These are phyloP conservation scores for Heliconius sara DNA, from an alignment of 2,888 invertebrate species.

Conservation along the genomic window DNA sequence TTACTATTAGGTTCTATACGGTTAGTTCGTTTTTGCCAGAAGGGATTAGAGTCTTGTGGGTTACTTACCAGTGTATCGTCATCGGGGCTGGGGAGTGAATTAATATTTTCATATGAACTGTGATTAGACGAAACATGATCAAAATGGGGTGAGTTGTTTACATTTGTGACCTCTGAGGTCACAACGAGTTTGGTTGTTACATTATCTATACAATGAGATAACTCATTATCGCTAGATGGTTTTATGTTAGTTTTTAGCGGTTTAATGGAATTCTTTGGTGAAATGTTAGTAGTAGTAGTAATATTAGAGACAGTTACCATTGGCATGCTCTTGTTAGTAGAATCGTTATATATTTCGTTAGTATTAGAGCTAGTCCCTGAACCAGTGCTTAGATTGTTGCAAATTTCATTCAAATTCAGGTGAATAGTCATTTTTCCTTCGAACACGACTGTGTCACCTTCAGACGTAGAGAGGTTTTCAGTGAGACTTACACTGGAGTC, in stretches of 20 bases:
- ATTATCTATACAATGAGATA: constrained; percentile 58
- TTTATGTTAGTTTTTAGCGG: constrained; percentile 68
- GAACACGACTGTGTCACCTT: constrained; percentile 81
- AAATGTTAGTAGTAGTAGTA: constrained; percentile 82
- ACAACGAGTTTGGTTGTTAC: constrained; percentile 25
- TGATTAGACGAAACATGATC: constrained; percentile 52
- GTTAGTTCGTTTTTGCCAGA: constrained; percentile 77
- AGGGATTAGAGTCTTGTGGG: constrained; percentile 77
- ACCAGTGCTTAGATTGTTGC: constrained; percentile 78
- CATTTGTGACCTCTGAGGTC: constrained; percentile 38
- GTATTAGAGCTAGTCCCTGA: constrained; percentile 69
- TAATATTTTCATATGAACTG: constrained; percentile 58
- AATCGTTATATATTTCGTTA: constrained; percentile 65
- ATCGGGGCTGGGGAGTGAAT: constrained; percentile 60
- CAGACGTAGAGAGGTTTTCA: constrained; percentile 77
- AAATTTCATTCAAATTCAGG: constrained; percentile 80
- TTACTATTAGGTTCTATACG: constrained; percentile 77
- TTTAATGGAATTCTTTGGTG: constrained; percentile 81
- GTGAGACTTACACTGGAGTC: constrained; percentile 84
- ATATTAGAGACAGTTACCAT: constrained; percentile 84
- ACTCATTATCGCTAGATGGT: constrained; percentile 53
- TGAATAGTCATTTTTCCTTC: constrained; percentile 83
- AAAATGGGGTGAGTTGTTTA: constrained; percentile 59
- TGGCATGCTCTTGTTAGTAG: constrained; percentile 80
- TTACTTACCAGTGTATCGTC: constrained; percentile 68